These are phyloP conservation scores for Sisor rabdophorus DNA, from an alignment of 2,113 vertebrate genomes.

Conservation along the genomic window DNA sequence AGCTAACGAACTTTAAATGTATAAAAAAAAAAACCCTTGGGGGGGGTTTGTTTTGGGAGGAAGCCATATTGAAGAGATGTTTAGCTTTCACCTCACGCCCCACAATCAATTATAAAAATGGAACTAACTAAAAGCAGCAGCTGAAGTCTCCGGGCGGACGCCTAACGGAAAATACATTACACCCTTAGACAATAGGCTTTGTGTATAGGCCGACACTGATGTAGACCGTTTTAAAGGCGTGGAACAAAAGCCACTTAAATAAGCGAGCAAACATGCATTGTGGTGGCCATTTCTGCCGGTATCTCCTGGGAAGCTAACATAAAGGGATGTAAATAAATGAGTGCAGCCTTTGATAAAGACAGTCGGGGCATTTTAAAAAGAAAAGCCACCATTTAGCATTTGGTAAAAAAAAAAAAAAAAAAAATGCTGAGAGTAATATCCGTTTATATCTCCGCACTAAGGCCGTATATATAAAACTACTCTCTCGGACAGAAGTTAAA, in stretches of 20 bases:
- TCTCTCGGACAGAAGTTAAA: conserved; percentile 68
- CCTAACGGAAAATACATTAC: conserved; percentile 71
- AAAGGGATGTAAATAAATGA: conserved; percentile 68
- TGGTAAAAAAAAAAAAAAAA: conserved; percentile 47
- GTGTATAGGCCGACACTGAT: conserved; percentile 64
- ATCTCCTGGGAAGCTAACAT: conserved; percentile 65
- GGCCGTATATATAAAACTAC: conserved; percentile 59
- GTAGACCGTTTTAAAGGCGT: conserved; percentile 61
- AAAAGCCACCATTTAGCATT: conserved; percentile 57
- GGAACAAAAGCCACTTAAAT: conserved; percentile 69
- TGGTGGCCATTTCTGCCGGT: conserved; percentile 64
- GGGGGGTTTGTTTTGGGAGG: conserved; percentile 43
- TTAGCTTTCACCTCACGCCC: conserved; percentile 65
- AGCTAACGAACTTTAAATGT: neutral
- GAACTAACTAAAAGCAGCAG: conserved; percentile 54
- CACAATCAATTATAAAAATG: conserved; percentile 66
- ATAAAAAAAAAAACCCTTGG: conserved; percentile 30
- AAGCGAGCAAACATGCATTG: conserved; percentile 63
- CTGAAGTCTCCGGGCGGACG: conserved; percentile 57
- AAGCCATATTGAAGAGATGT: conserved; percentile 44
- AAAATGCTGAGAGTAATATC: conserved; percentile 67
- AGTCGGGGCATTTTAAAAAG: conserved; percentile 56
- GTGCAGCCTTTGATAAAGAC: conserved; percentile 60
- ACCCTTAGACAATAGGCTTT: conserved; percentile 64
- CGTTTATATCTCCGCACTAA: conserved; percentile 65